Conservation (phyloP, 2,797 vertebrate species). For the Tachyglossus aculeatus region DNA sequence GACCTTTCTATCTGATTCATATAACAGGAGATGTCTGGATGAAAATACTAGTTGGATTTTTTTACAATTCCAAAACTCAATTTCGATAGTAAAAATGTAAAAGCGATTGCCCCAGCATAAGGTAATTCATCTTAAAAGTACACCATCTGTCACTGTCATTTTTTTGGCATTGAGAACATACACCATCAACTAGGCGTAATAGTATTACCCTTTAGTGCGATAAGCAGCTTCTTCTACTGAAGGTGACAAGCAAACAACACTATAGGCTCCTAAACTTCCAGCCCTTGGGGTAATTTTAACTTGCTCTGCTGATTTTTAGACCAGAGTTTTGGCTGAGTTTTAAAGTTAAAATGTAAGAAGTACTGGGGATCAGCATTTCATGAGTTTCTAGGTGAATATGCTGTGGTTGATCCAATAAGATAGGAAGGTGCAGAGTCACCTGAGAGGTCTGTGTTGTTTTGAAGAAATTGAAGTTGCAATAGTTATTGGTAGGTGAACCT, state of each 20-base stretch:
- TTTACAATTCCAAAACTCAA: slow-evolving; percentile 46
- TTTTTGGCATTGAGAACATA: slow-evolving; percentile 12
- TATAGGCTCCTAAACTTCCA: neutral
- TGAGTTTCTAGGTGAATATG: too few relatives aligned
- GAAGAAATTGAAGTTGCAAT: too few relatives aligned
- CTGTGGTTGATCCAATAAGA: too few relatives aligned
- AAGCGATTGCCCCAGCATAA: slow-evolving; percentile 21
- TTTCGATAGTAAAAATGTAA: slow-evolving; percentile 54
- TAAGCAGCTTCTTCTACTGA: neutral
- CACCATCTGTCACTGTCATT: slow-evolving; percentile 38
- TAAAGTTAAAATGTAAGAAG: too few relatives aligned
- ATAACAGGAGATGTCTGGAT: slow-evolving; percentile 19
- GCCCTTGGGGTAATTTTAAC: neutral
- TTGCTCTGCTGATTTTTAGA: neutral
- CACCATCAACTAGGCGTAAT: slow-evolving; percentile 2
- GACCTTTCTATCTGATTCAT: slow-evolving; percentile 26
- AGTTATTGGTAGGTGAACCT: too few relatives aligned
- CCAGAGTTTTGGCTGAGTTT: neutral
- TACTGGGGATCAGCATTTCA: too few relatives aligned
- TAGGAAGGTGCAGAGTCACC: too few relatives aligned
- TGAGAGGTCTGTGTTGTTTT: too few relatives aligned
- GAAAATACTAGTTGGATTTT: slow-evolving; percentile 32
- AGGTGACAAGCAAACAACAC: neutral
- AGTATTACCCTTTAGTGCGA: slow-evolving; percentile 12
- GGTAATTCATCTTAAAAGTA: slow-evolving; percentile 44